A percentile compares a stretch with the other conserved stretches of the same genome.
phyloP scores from a whole-genome alignment of 2,113 vertebrate species.

The Platysteira castanea region DNA sequence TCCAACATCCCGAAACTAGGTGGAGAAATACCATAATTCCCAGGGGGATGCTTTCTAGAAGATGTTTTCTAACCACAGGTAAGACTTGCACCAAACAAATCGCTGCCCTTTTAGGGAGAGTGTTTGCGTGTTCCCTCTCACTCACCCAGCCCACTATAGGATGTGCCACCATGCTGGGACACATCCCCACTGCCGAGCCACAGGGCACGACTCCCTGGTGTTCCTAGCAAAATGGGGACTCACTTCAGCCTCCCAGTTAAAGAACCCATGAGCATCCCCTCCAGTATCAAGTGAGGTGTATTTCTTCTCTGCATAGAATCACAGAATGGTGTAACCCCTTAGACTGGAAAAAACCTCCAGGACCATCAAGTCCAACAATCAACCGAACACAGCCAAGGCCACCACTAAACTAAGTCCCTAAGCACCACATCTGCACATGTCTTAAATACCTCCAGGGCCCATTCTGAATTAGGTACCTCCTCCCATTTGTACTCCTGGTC shows the following conservation, averaged over 20 bases:
- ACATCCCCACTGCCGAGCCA: neutral
- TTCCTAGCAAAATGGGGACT: neutral
- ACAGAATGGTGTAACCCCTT: too few species aligned
- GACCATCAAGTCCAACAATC: neutral
- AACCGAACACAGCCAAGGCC: neutral
- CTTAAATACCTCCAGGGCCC: neutral
- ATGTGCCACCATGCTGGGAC: neutral
- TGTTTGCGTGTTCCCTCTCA: neutral
- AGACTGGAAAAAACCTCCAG: neutral
- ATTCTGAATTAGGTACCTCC: neutral
- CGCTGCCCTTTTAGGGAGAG: neutral
- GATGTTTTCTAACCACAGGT: neutral
- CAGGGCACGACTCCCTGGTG: neutral
- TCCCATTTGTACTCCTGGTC: fast-evolving
- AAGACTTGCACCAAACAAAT: neutral
- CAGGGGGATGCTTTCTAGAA: neutral
- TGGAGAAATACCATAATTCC: neutral
- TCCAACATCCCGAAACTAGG: neutral
- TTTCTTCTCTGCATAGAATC: neutral
- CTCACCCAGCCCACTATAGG: neutral
- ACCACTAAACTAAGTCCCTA: neutral
- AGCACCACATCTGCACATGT: neutral
- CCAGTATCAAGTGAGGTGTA: neutral
- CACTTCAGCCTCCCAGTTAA: neutral
- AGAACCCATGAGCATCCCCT: neutral